These are phyloP conservation scores for Porites rus DNA, from an alignment of 92 coral and sea anemone genomes.

Conservation along the genomic window DNA sequence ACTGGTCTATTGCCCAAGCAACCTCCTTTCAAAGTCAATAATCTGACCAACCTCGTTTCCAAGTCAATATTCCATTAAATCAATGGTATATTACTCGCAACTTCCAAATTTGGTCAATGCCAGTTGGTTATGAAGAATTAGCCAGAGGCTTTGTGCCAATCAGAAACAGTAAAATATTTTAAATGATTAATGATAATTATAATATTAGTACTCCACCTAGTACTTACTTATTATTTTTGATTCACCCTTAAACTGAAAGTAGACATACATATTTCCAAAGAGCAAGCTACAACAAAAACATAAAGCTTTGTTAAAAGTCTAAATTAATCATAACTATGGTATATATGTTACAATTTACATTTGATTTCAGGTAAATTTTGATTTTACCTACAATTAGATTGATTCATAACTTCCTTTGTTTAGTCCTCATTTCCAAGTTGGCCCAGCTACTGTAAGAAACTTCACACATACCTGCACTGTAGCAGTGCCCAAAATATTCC, in stretches of 20 bases:
- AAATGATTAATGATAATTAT: not conserved
- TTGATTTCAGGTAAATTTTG: no score
- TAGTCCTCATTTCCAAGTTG: not conserved
- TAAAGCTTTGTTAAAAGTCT: not conserved
- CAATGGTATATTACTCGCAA: no score
- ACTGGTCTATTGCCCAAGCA: no score
- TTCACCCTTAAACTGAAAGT: conserved; percentile 56
- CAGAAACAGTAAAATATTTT: no score
- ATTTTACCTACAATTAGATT: no score
- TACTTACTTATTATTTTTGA: conserved; percentile 39
- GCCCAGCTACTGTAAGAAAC: not conserved
- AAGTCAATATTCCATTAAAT: not conserved
- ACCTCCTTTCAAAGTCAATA: no score
- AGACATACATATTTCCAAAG: conserved; percentile 91
- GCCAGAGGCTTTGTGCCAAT: no score
- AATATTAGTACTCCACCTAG: not conserved
- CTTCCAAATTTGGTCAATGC: no score
- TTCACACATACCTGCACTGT: conserved; percentile 83
- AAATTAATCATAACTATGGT: no score
- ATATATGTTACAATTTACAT: no score
- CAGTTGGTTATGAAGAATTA: no score
- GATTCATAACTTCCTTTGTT: no score
- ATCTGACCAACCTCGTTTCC: not conserved
- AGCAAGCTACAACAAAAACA: conserved; percentile 70
- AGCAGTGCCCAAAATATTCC: conserved; percentile 98